Conservation (phyloP, 2,113 vertebrate species). For the Candoia aspera region DNA sequence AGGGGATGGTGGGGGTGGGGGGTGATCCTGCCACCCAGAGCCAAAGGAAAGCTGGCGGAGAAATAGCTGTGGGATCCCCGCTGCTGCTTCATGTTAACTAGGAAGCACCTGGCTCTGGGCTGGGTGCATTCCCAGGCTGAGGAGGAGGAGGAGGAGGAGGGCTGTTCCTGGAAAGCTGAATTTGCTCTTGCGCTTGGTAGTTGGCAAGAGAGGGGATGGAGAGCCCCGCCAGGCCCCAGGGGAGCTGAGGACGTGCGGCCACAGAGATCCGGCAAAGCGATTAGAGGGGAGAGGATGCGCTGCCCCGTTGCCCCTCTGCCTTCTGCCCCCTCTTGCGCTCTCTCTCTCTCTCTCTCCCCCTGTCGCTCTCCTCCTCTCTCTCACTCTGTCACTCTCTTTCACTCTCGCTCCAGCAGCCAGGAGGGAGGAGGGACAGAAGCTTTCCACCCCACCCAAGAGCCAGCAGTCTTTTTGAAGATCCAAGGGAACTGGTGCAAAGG, state of each 20-base stretch:
- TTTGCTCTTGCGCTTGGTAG: background rate
- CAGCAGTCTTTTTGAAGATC: constrained; percentile 28
- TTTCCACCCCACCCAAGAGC: background rate
- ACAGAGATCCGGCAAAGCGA: no score
- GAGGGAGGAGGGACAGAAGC: background rate
- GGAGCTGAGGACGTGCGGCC: background rate
- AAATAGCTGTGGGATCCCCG: background rate
- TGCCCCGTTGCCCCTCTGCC: background rate
- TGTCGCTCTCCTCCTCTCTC: constrained; percentile 3
- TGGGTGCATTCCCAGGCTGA: background rate
- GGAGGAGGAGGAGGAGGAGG: background rate
- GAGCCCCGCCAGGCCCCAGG: no score
- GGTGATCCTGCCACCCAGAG: background rate
- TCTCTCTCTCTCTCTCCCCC: background rate
- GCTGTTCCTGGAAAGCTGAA: background rate
- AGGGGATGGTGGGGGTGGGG: background rate
- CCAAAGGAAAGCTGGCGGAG: background rate
- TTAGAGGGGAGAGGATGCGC: background rate
- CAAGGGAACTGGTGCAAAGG: constrained; percentile 32
- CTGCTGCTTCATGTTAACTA: background rate
- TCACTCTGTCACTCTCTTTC: constrained; percentile 3
- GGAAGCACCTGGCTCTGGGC: background rate
- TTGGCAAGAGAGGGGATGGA: background rate
- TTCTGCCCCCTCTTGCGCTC: background rate
- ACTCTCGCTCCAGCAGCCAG: background rate